A percentile compares a stretch with the other conserved stretches of the same genome.
Evolutionary conservation across 2,113 vertebrate species (phyloP).

Genomic region (Sphyrna mokarran): DNA sequence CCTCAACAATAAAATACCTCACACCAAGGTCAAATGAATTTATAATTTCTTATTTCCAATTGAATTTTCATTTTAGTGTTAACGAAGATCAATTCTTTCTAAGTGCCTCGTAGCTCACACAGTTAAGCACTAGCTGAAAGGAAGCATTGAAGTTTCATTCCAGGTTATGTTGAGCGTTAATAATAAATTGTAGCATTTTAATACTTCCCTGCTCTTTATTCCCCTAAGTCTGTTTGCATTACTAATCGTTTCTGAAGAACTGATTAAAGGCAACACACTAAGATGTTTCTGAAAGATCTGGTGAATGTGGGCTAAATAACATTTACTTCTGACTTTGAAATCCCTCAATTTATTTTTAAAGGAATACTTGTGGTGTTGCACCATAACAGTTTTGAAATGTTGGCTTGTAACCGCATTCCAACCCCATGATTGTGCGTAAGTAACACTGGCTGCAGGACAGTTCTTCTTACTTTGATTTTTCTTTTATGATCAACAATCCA

Average conservation of each 20-base stretch:
- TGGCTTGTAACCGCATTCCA: not conserved
- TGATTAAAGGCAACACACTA: not conserved
- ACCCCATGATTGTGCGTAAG: not conserved
- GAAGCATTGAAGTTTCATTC: not conserved
- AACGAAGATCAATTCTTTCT: not conserved
- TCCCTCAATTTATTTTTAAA: not conserved
- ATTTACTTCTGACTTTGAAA: not conserved
- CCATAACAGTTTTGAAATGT: slow-evolving; percentile 14
- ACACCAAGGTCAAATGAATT: slow-evolving; percentile 27
- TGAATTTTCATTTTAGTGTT: not conserved
- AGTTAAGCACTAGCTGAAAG: not conserved
- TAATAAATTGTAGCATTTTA: not conserved
- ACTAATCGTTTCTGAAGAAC: not conserved
- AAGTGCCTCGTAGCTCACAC: not conserved
- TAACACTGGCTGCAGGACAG: not conserved
- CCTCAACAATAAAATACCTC: not conserved
- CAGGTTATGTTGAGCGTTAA: not conserved
- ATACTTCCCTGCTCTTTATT: not conserved
- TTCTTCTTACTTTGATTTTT: not conserved
- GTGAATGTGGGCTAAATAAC: not conserved
- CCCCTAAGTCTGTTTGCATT: not conserved
- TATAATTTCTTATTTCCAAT: not conserved
- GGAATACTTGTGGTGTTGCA: slow-evolving; percentile 7
- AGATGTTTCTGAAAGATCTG: not conserved
- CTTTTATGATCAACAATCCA: not conserved